A percentile compares a stretch with the other conserved stretches of the same genome.
Evolutionary conservation across 2,113 vertebrate genomes (phyloP).

Genomic region (Nesogale talazaci): DNA sequence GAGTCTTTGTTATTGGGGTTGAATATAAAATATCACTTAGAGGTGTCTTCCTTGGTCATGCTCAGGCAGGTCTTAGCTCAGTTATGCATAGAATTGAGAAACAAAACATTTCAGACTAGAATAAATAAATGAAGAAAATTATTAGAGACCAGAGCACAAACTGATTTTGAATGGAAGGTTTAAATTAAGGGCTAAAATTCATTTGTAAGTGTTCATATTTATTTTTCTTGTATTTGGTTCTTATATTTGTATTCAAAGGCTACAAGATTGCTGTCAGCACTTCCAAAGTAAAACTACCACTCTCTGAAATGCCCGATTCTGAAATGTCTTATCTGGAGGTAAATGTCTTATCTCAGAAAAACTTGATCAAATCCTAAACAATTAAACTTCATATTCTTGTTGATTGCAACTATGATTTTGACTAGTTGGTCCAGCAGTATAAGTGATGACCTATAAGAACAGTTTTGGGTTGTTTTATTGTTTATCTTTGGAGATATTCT

Average conservation of each 20-base stretch:
- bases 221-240: slow-evolving; percentile 34
- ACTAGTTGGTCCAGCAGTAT: not conserved
- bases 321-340: not conserved
- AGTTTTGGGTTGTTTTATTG: not conserved
- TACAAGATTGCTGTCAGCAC: not conserved
- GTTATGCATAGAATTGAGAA: not conserved
- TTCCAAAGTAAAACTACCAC: not conserved
- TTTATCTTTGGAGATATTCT: not conserved
- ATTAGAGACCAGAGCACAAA: not conserved
- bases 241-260: not conserved
- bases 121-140: not conserved
- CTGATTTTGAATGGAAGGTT: not conserved
- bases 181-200: not conserved
- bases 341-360: not conserved
- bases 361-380: not conserved
- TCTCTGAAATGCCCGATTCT: not conserved
- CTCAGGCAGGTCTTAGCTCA: not conserved
- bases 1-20: not conserved
- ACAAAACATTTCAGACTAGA: not conserved
- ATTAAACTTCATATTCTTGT: not conserved
- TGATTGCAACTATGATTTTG: not conserved
- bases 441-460: not conserved
- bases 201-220: not conserved
- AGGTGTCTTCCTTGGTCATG: not conserved
- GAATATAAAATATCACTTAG: not conserved